Conservation (phyloP, 2,113 vertebrate genomes). For the Gnathonemus longibarbis region DNA sequence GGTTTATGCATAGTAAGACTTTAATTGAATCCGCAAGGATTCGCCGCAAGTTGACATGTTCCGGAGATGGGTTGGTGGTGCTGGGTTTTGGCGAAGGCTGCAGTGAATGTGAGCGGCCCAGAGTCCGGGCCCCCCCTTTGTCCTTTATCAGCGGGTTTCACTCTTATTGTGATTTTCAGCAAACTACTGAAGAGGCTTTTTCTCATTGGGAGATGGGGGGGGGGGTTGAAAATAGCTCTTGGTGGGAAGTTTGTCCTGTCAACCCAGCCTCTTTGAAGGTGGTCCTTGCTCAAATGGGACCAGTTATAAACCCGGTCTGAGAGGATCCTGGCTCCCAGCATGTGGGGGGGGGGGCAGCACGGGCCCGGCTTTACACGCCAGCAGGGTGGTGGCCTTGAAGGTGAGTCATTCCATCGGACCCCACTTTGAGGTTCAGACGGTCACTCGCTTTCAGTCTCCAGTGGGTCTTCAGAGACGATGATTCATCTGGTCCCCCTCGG, state of each 20-base stretch:
- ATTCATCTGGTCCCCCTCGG: not conserved
- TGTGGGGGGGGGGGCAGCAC: not conserved
- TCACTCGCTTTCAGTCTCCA: not conserved
- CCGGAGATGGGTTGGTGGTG: not conserved
- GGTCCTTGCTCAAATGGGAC: not conserved
- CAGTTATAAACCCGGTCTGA: not conserved
- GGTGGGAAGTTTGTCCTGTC: not conserved
- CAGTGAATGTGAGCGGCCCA: not conserved
- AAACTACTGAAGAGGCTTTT: not conserved
- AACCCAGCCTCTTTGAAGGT: not conserved
- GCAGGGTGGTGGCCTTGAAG: not conserved
- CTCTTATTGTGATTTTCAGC: not conserved
- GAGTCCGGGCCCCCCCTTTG: not conserved
- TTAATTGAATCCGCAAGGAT: not conserved
- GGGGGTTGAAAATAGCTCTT: not conserved
- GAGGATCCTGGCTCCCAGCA: not conserved
- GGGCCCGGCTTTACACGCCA: not conserved
- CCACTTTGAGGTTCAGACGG: not conserved
- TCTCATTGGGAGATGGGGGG: not conserved
- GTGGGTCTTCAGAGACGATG: not conserved
- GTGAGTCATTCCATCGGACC: not conserved
- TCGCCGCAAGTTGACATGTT: not conserved
- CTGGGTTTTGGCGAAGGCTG: not conserved
- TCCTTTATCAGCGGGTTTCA: not conserved
- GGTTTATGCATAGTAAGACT: not conserved